A percentile compares a stretch with the other conserved stretches of the same genome.
These are phyloP conservation scores for Actinostola sp. DNA, from an alignment of 92 coral and sea anemone genomes.

Conservation along the genomic window DNA sequence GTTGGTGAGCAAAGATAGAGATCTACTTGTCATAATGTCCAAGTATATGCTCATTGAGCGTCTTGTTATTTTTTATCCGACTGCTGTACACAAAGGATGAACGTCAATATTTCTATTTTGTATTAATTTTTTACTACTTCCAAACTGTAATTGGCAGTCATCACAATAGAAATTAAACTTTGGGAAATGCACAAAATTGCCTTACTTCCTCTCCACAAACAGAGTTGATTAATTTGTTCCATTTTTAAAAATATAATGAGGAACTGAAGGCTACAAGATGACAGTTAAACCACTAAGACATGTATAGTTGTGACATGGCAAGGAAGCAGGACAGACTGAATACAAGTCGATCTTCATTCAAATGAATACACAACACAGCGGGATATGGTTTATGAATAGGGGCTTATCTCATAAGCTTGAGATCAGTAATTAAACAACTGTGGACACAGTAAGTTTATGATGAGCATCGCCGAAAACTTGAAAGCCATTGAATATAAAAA, in stretches of 20 bases:
- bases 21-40: no score
- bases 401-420: neutral
- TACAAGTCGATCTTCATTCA: neutral
- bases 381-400: neutral
- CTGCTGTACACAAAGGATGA: no score
- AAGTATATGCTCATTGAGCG: no score
- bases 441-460: neutral
- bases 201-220: neutral
- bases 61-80: no score
- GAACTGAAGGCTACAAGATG: neutral
- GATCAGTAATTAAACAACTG: neutral
- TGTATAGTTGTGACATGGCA: neutral
- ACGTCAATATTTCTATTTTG: no score
- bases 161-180: no score
- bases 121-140: no score
- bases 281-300: neutral
- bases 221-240: neutral
- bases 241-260: neutral
- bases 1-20: no score
- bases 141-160: neutral
- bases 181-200: neutral
- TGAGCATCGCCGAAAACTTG: no score
- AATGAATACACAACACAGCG: neutral
- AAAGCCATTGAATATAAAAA: no score
- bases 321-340: neutral